These are phyloP conservation scores for Agapornis roseicollis DNA, from an alignment of 2,113 vertebrate genomes.

Conservation along the genomic window DNA sequence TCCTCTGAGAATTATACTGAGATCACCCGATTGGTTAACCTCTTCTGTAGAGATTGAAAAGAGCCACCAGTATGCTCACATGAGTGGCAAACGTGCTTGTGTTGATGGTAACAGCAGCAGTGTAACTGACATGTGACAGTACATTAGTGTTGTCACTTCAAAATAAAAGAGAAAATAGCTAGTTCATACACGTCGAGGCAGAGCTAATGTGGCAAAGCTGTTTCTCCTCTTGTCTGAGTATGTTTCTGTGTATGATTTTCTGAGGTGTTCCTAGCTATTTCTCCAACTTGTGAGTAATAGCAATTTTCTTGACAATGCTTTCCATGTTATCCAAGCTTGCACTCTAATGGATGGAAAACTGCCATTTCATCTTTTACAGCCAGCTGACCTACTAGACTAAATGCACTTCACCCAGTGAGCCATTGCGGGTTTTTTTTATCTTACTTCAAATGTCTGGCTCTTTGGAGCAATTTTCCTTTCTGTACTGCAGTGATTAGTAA, in stretches of 20 bases:
- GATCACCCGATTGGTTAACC: not conserved
- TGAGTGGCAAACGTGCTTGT: not conserved
- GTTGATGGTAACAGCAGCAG: not conserved
- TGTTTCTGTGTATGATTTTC: not conserved
- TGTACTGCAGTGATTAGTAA: not conserved
- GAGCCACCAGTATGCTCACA: not conserved
- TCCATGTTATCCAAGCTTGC: not conserved
- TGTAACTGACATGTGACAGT: not conserved
- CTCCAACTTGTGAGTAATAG: not conserved
- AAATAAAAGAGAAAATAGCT: not conserved
- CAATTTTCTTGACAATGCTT: not conserved
- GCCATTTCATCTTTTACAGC: not conserved
- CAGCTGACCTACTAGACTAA: not conserved
- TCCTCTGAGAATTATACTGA: not conserved
- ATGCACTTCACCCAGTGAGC: not conserved
- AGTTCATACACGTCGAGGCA: not conserved
- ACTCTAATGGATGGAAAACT: not conserved
- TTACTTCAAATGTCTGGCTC: not conserved
- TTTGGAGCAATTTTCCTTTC: not conserved
- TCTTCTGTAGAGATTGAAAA: not conserved
- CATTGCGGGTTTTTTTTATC: not conserved
- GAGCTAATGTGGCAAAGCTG: not conserved
- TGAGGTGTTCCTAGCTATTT: not conserved
- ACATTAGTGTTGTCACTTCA: not conserved
- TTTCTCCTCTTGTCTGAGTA: not conserved